Conservation (phyloP, 2,888 invertebrate genomes). For the Lasiommata megera region DNA sequence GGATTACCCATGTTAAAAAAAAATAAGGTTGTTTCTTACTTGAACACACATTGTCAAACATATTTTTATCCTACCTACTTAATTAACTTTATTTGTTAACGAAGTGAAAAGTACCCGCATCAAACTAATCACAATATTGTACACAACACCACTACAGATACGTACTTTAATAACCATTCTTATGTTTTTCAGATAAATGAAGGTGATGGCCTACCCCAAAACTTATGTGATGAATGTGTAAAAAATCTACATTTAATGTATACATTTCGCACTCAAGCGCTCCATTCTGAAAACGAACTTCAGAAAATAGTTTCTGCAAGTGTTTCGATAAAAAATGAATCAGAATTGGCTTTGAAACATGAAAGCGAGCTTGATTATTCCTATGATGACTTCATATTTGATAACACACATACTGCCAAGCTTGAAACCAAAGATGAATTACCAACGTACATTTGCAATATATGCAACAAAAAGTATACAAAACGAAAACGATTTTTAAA, state of each 20-base stretch:
- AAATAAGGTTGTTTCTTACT: too few species aligned
- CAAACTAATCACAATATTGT: too few species aligned
- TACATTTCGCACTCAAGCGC: constrained; percentile 56
- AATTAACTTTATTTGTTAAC: too few species aligned
- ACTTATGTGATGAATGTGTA: constrained; percentile 80
- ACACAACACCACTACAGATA: too few species aligned
- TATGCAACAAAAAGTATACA: constrained; percentile 71
- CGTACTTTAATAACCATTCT: background rate
- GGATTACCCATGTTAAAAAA: too few species aligned
- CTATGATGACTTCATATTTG: constrained; percentile 34
- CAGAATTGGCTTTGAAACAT: constrained; percentile 44
- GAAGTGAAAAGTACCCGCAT: too few species aligned
- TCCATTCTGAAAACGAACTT: constrained; percentile 53
- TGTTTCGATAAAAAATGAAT: constrained; percentile 40
- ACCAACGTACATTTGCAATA: constrained; percentile 50
- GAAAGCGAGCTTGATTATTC: constrained; percentile 44
- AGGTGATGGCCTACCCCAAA: constrained; percentile 82
- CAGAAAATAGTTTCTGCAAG: constrained; percentile 44
- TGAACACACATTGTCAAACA: too few species aligned
- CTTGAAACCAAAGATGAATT: constrained; percentile 35
- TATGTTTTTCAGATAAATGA: constrained; percentile 50
- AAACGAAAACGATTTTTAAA: constrained; percentile 68
- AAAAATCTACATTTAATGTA: constrained; percentile 71
- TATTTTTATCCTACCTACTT: too few species aligned
- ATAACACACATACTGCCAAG: constrained; percentile 34